Percentiles rank a stretch among this genome's conserved stretches.
Evolutionary conservation across 2,113 vertebrate genomes (phyloP).

Genomic region (Cynoglossus semilaevis): DNA sequence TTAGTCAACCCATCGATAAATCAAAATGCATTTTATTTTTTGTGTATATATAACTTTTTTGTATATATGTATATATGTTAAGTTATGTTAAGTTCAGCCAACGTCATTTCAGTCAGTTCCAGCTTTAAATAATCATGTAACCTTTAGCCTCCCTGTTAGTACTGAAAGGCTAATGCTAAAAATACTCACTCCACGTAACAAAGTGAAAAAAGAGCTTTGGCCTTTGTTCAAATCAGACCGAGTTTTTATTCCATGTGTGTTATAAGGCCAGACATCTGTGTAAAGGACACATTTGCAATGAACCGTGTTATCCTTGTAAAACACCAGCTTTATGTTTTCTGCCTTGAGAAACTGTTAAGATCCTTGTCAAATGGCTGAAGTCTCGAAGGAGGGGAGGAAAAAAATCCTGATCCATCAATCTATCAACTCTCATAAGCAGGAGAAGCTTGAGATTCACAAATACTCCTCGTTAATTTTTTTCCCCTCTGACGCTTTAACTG

Average conservation of each 20-base stretch:
- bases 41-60: too few relatives aligned
- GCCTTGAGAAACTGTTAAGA: slow-evolving; percentile 44
- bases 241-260: slow-evolving; percentile 56
- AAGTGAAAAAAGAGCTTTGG: slow-evolving; percentile 21
- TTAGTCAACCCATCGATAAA: too few relatives aligned
- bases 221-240: slow-evolving; percentile 34
- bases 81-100: too few relatives aligned
- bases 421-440: slow-evolving; percentile 28
- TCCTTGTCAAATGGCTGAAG: slow-evolving; percentile 37
- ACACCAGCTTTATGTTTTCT: slow-evolving; percentile 53
- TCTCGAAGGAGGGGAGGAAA: slow-evolving; percentile 28
- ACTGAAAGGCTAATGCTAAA: neutral
- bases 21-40: too few relatives aligned
- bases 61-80: too few relatives aligned
- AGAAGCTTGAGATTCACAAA: slow-evolving; percentile 23
- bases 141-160: neutral
- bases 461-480: slow-evolving; percentile 3
- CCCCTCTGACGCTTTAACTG: slow-evolving; percentile 15
- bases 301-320: slow-evolving; percentile 67
- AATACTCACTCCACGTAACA: slow-evolving; percentile 13
- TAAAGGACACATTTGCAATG: slow-evolving; percentile 60
- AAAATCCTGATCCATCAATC: slow-evolving; percentile 50
- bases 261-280: slow-evolving; percentile 58
- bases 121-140: neutral
- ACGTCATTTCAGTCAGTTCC: neutral